Evolutionary conservation across 2,113 vertebrate species (phyloP), one percentile per base, ranked within the genome.

Genomic region (Aegotheles bennettii): DNA sequence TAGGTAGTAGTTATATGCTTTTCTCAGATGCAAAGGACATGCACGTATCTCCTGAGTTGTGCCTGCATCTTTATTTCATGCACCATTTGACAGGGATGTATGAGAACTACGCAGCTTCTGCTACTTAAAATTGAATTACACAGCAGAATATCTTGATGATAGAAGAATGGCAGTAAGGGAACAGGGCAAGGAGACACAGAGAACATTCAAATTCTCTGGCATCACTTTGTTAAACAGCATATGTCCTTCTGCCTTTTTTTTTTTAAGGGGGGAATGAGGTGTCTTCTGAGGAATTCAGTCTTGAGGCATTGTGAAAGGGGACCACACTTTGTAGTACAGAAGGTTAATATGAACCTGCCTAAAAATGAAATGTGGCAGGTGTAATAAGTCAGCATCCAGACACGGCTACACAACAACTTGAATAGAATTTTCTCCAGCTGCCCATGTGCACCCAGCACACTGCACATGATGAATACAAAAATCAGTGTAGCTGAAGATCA

Each of bases 391-490:
- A 82, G 84, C 16, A 57, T 16, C 65, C 74, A 87, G 21, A 75
- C 48, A 60, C 0, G 0, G n/a, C 59, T 33, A 23, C 2, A 16
- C 75, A 61, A 59, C 25, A 59, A 8, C 77, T 64, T 0, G 3
- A 47, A 79, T 0, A 80, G 77, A 56, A 64, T 64, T 89, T 38
- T 84, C 65, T 56, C 43, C 54, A 71, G 51, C 80, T 84, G 54
- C 68, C 38, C 78, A 67, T 2, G 1, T 1, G 0, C 6, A 7
- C n/a, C 9, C 33, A 7, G 40, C n/a, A 43, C 6, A 2, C 42
- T 25, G 64, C 60, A 36, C 4, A 1, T 2, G 9, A 43, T 36
- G 69, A 84, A 71, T 16, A 38, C 64, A 53, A 76, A 91, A 45
- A 61, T 6, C 43, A 35, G 57, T 9, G 11, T 16, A 59, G 45